Evolutionary conservation across 1,140 invertebrate genomes (phyloP).

Genomic region (Nasonia giraulti): DNA sequence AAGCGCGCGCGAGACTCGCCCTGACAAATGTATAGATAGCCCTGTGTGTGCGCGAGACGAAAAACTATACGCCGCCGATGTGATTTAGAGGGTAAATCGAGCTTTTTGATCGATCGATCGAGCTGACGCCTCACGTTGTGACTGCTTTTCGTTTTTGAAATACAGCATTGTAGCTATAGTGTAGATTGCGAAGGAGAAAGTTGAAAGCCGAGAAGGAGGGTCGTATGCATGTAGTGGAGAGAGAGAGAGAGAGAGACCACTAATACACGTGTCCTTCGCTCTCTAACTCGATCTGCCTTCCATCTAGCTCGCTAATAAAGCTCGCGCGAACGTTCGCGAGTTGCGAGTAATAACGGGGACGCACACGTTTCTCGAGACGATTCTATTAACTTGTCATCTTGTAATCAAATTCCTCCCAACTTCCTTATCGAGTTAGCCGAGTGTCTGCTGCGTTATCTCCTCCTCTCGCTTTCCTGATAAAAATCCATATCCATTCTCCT

Average conservation of each 20-base stretch:
- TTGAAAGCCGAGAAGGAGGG: slow-evolving; percentile 1
- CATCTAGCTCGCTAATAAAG: slow-evolving; percentile 52
- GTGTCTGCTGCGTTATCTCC: not conserved
- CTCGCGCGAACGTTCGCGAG: slow-evolving; percentile 37
- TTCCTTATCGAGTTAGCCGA: slow-evolving; percentile 14
- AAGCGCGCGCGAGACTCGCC: not conserved
- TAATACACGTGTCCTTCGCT: slow-evolving; percentile 30
- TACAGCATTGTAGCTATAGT: not conserved
- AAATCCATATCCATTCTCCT: too few relatives aligned
- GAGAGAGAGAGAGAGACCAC: not conserved
- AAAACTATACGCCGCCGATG: too few relatives aligned
- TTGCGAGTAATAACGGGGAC: slow-evolving; percentile 47
- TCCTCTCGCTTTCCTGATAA: too few relatives aligned
- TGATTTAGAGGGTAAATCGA: not conserved
- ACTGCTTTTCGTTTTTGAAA: not conserved
- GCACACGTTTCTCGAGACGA: slow-evolving; percentile 26
- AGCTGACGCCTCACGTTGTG: too few relatives aligned
- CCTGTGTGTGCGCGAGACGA: not conserved
- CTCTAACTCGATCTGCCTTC: slow-evolving; percentile 53
- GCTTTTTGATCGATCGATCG: not conserved
- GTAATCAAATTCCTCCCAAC: slow-evolving; percentile 28
- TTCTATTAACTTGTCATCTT: slow-evolving; percentile 48
- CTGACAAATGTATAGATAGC: not conserved
- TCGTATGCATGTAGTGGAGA: not conserved
- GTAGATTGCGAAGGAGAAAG: not conserved